Percentiles rank a stretch among this genome's conserved stretches.
Conservation (phyloP, 2,888 invertebrate genomes). For the Ectobius pallidus region DNA sequence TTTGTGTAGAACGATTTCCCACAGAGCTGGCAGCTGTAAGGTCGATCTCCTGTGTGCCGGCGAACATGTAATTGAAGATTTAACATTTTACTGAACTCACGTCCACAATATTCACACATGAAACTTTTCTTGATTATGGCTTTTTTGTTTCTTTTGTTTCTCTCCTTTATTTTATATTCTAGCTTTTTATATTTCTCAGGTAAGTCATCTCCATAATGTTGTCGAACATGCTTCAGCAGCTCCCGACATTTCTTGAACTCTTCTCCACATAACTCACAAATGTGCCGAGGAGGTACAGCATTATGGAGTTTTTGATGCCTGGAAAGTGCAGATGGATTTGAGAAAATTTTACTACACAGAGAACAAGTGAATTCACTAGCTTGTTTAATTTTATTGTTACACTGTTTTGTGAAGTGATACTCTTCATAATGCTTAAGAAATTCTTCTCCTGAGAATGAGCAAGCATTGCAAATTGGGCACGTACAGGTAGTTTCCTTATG, state of each 20-base stretch:
- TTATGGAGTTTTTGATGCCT: conserved; percentile 14
- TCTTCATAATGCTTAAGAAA: conserved; percentile 10
- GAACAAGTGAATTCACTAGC: conserved; percentile 7
- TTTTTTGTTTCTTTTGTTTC: too few relatives aligned
- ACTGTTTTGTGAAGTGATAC: background rate
- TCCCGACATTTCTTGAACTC: background rate
- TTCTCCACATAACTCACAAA: conserved; percentile 7
- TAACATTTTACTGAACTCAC: background rate
- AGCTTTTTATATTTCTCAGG: conserved; percentile 21
- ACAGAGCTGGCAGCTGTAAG: conserved; percentile 46
- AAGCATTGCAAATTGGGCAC: conserved; percentile 4
- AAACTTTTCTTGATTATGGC: background rate
- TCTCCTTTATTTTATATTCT: background rate
- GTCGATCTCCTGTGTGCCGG: conserved; percentile 47
- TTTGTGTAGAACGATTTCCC: conserved; percentile 51
- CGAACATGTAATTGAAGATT: conserved; percentile 46
- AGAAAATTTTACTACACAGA: conserved; percentile 13
- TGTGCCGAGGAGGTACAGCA: background rate
- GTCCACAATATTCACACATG: conserved; percentile 30
- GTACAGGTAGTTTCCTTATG: background rate
- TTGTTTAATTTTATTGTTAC: background rate
- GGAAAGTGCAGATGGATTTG: background rate
- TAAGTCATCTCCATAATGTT: conserved; percentile 17
- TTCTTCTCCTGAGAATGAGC: background rate
- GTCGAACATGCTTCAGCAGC: conserved; percentile 10